A percentile compares a stretch with the other conserved stretches of the same genome.
These are phyloP conservation scores for Noctua comes DNA, from an alignment of 2,888 invertebrate species.

Conservation along the genomic window DNA sequence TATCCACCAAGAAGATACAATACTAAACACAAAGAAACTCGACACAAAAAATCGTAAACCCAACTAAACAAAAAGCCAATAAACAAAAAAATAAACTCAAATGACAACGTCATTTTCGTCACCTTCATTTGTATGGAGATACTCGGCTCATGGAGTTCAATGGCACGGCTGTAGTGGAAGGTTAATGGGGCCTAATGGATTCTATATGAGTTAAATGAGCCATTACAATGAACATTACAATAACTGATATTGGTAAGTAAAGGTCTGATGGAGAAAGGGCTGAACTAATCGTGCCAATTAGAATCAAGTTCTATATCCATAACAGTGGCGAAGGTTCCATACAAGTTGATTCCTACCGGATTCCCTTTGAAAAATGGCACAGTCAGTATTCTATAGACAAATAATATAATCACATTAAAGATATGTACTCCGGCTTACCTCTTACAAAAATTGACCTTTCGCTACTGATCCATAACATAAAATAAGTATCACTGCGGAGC, in stretches of 20 bases:
- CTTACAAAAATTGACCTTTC: no score
- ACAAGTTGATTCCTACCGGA: no score
- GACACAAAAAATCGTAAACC: neutral
- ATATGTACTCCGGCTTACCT: no score
- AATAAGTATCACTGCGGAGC: no score
- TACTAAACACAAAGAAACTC: neutral
- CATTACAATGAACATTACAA: constrained; percentile 51
- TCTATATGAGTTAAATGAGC: constrained; percentile 54
- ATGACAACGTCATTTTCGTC: constrained; percentile 37
- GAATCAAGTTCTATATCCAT: neutral
- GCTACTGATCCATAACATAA: no score
- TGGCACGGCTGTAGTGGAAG: constrained; percentile 40
- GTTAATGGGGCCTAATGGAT: constrained; percentile 60
- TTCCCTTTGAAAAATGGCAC: no score
- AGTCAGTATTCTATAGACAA: no score
- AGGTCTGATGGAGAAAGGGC: neutral
- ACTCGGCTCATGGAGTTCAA: constrained; percentile 34
- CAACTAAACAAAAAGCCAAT: neutral
- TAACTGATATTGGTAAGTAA: constrained; percentile 5
- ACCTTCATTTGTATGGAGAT: constrained; percentile 26
- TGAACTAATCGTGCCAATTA: neutral
- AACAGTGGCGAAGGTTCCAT: no score
- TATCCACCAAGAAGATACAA: neutral
- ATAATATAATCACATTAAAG: no score
- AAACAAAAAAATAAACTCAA: neutral